Conservation (phyloP, 1,140 invertebrate species). For the Drosophila neocordata region DNA sequence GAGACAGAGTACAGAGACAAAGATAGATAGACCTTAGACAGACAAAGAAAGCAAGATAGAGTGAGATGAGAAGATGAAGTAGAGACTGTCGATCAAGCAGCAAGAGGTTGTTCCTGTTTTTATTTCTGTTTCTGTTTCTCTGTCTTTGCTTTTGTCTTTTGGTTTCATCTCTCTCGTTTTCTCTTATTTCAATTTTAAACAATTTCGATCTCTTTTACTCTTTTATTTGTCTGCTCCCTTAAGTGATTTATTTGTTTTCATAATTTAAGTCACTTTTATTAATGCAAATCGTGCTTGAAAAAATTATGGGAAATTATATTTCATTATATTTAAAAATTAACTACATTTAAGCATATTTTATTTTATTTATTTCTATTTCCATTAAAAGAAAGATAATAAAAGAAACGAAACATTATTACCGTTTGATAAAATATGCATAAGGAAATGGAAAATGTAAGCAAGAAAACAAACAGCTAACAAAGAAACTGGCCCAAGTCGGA, state of each 20-base stretch:
- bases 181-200: not conserved
- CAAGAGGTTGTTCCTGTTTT: constrained; percentile 22
- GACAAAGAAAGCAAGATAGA: constrained; percentile 7
- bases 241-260: constrained; percentile 41
- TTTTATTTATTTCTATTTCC: no score
- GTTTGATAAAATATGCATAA: constrained; percentile 65
- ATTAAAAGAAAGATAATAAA: not conserved
- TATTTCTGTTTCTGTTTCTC: not conserved
- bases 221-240: not conserved
- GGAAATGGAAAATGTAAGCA: constrained; percentile 56
- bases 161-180: not conserved
- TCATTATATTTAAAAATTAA: not conserved
- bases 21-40: constrained; percentile 1
- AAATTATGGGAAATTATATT: constrained; percentile 22
- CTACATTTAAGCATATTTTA: not conserved
- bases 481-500: constrained; percentile 4
- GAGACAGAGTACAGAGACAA: constrained; percentile 5
- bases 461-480: constrained; percentile 16
- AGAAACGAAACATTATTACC: not conserved
- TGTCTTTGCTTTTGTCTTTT: constrained; percentile 10
- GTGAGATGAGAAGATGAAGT: constrained; percentile 40
- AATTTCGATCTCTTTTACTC: not conserved
- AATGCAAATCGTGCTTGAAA: constrained; percentile 54
- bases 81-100: constrained; percentile 58
- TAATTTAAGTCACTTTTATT: constrained; percentile 48